phyloP scores from a whole-genome alignment of 2,888 invertebrate genomes.

The Nephrocerus scutellatus region DNA sequence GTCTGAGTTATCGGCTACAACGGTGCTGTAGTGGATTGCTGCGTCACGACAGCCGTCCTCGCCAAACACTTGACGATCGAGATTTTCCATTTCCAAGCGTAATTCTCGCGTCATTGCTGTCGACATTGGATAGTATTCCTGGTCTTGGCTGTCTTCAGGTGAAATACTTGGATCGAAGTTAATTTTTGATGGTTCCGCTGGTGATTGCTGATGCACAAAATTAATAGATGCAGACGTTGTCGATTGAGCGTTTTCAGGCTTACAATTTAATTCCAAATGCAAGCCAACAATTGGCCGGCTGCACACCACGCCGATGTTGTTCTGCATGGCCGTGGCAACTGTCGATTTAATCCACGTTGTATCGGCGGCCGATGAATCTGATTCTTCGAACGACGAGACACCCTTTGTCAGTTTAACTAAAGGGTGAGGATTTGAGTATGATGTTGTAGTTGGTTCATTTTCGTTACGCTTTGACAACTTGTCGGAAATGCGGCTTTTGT shows the following conservation, averaged over 20 bases:
- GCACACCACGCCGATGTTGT: too few species aligned
- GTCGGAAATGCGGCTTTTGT: constrained; percentile 54
- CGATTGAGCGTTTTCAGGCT: too few species aligned
- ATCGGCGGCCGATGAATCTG: constrained; percentile 48
- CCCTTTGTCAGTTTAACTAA: constrained; percentile 50
- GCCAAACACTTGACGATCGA: constrained; percentile 78
- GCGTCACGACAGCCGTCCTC: constrained; percentile 29
- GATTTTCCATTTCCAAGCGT: constrained; percentile 71
- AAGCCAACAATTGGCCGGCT: too few species aligned
- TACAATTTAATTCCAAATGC: constrained; percentile 34
- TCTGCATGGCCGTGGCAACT: constrained; percentile 41
- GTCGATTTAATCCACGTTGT: constrained; percentile 41
- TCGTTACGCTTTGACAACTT: constrained; percentile 28
- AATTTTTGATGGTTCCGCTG: constrained; percentile 1
- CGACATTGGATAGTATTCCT: constrained; percentile 80
- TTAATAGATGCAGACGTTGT: too few species aligned
- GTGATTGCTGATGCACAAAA: too few species aligned
- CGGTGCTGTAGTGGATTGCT: constrained; percentile 16
- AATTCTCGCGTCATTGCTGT: constrained; percentile 80
- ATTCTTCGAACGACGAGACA: constrained; percentile 45
- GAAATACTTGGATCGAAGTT: constrained; percentile 54
- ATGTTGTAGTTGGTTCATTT: constrained; percentile 16
- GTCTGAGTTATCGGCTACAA: constrained; percentile 22
- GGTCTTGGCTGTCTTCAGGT: constrained; percentile 73
- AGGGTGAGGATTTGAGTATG: constrained; percentile 31